A percentile compares a stretch with the other conserved stretches of the same genome.
Evolutionary conservation across 2,797 vertebrate genomes (phyloP).

Genomic region (Echeneis naucrates): DNA sequence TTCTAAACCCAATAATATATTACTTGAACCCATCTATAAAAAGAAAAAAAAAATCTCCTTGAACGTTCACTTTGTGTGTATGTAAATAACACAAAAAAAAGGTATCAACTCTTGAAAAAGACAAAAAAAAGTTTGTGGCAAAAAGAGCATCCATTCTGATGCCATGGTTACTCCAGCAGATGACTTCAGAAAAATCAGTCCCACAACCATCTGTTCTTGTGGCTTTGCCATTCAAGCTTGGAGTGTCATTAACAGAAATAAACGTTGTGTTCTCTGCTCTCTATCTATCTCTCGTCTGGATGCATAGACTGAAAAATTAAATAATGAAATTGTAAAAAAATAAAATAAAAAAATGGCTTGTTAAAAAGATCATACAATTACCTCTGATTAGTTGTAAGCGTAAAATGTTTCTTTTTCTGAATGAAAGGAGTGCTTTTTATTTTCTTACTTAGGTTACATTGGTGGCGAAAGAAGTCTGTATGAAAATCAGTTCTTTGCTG

Average conservation of each 20-base stretch:
- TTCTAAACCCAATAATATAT: conserved; percentile 98
- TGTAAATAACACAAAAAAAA: conserved; percentile 94
- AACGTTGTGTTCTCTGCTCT: conserved; percentile 99
- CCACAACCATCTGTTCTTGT: conserved; percentile 92
- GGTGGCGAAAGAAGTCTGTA: conserved; percentile 99
- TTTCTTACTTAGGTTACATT: conserved; percentile 99
- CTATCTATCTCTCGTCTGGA: conserved; percentile 94
- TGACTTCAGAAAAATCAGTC: conserved; percentile 90
- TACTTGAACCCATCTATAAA: conserved; percentile 98
- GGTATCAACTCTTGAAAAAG: conserved; percentile 82
- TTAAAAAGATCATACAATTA: conserved; percentile 99
- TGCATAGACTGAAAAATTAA: conserved; percentile 99
- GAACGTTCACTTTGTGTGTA: conserved; percentile 92
- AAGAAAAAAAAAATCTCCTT: conserved; percentile 86
- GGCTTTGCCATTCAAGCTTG: conserved; percentile 97
- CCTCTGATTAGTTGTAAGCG: conserved; percentile 99
- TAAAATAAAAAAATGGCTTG: too few species aligned
- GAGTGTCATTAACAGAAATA: conserved; percentile 97
- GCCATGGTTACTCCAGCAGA: conserved; percentile 93
- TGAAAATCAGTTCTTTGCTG: conserved; percentile 99
- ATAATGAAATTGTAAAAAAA: conserved; percentile 92
- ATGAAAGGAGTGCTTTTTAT: conserved; percentile 99
- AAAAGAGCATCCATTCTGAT: conserved; percentile 85
- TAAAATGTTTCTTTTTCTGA: conserved; percentile 96
- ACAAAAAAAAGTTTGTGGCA: conserved; percentile 82